phyloP scores from a whole-genome alignment of 2,797 vertebrate genomes.

The Furcifer pardalis region DNA sequence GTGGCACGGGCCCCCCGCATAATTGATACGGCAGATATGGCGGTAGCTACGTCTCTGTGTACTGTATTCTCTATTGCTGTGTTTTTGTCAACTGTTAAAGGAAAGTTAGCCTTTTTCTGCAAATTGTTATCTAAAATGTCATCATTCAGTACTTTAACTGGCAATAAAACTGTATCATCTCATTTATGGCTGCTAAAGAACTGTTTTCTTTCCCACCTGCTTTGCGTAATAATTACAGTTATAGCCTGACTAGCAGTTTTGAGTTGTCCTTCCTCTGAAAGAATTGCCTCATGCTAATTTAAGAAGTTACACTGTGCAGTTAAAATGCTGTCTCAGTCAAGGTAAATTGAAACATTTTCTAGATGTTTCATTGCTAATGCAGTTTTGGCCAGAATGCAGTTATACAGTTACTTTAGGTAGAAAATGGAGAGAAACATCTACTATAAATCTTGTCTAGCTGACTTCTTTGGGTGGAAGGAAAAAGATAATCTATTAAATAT shows the following conservation, averaged over 20 bases:
- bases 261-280: background rate
- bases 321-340: constrained; percentile 4
- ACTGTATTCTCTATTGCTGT: background rate
- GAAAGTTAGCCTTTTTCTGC: background rate
- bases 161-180: background rate
- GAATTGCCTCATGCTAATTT: background rate
- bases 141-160: background rate
- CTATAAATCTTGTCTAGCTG: background rate
- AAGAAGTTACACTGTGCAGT: background rate
- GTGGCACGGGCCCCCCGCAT: too few relatives aligned
- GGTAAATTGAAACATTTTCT: background rate
- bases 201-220: background rate
- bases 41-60: too few relatives aligned
- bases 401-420: background rate
- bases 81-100: background rate
- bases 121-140: background rate
- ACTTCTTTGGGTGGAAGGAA: background rate
- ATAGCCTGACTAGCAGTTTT: background rate
- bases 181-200: background rate
- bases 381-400: background rate
- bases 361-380: background rate
- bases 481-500: background rate
- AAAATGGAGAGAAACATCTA: background rate
- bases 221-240: background rate
- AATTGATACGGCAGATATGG: too few relatives aligned